Conservation (phyloP, 2,888 invertebrate species). For the Tholera decimalis region DNA sequence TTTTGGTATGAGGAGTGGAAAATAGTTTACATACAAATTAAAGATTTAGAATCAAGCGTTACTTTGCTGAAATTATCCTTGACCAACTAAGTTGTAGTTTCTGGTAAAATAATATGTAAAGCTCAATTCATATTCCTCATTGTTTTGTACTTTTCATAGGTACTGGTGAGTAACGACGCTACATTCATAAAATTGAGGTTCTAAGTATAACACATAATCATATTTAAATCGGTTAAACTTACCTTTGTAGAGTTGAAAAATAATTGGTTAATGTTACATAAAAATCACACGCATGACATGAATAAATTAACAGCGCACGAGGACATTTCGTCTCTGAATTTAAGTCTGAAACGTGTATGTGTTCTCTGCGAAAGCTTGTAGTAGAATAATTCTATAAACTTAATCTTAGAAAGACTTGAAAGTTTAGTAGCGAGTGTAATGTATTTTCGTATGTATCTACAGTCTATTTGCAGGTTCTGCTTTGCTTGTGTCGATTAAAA, state of each 20-base stretch:
- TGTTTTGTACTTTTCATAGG: constrained; percentile 65
- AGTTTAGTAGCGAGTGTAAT: constrained; percentile 4
- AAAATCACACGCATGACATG: constrained; percentile 48
- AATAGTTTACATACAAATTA: too few relatives aligned
- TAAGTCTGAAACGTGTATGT: background rate
- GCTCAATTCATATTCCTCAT: constrained; percentile 17
- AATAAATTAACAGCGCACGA: constrained; percentile 39
- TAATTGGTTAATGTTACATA: constrained; percentile 43
- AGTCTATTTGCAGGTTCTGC: background rate
- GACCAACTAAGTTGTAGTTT: too few relatives aligned
- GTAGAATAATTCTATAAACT: constrained; percentile 2
- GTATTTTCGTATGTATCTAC: constrained; percentile 3
- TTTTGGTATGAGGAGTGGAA: too few relatives aligned
- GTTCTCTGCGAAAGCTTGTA: constrained; percentile 24
- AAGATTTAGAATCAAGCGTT: too few relatives aligned
- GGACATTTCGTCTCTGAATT: constrained; percentile 8
- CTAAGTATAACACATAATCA: constrained; percentile 46
- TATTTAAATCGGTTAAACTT: constrained; percentile 21
- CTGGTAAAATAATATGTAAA: background rate
- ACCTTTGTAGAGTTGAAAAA: constrained; percentile 43
- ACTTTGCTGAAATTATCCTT: too few relatives aligned
- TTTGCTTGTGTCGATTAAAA: constrained; percentile 26
- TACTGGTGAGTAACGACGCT: constrained; percentile 65
- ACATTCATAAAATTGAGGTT: constrained; percentile 44
- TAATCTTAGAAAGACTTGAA: background rate